Base-by-base conservation (phyloP, 2,888 invertebrate genomes). In the Ophion ellenae region DNA sequence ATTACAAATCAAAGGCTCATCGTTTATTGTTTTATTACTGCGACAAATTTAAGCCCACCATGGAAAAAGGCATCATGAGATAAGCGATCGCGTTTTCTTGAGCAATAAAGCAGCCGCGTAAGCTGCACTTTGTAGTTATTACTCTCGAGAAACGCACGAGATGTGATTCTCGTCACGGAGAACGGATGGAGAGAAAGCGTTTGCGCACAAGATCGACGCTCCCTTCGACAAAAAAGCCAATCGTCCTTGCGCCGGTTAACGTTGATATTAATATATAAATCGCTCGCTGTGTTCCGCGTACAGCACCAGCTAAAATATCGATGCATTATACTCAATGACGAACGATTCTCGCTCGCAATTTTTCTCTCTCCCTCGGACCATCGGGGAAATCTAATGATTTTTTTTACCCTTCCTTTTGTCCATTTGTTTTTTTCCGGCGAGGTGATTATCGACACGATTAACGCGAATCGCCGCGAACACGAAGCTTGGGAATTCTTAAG, bases 231-330 rank as follows among this genome's bases (percentile, higher is more conserved):
- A 59, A 84, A 74, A 82, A 86, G 80, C 28, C 63, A 36, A 74
- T 79, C 86, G 89, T 88, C 88, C 88, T 89, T 89, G 89, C 88
- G 83, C 83, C 78, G 79, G 77, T 85, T 88, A 85, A 74, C 75
- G 61, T n/a, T 40, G 77, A 80, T 79, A 40, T 74, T 69, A 53
- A 80, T 40, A 57, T 66, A 76, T 63, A 79, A 79, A 73, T 61
- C 61, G 77, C 73, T 40, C 67, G 57, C 24, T 24, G 2, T 64
- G 11, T 74, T 28, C 24, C 20, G n/a, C 32, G 7, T 61, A 36
- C n/a, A 20, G 2, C 6, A 20, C 4, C 7, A 45, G 7, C 24
- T 20, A 45, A 81, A 77, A 77, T 73, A 66, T 57, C 59, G 24
- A 24, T 59, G 32, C n/a, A 71, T 36, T 36, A 17, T 36, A 47